Evolutionary conservation across 2,797 vertebrate species (phyloP), one percentile per base, ranked within the genome.

Genomic region (Lepus oiostolus): DNA sequence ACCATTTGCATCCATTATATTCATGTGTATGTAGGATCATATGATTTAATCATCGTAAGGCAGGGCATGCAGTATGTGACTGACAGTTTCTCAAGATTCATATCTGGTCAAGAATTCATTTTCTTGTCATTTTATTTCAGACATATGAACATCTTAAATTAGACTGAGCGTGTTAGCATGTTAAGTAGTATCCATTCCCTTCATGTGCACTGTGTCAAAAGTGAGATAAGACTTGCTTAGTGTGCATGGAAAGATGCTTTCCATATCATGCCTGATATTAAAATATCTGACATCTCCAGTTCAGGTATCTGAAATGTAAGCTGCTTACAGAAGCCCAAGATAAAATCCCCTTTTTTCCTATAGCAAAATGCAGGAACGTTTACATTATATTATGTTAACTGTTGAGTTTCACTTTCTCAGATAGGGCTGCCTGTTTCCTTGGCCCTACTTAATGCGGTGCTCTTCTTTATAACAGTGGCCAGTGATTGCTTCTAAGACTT

Each of bases 91-190:
- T 95, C 80, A 84, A 84, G 76, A 97, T 96, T 93, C 35, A 85
- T 93, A 91, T 97, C 80, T 96, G 85, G 79, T 82, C 63, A 93
- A 93, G 63, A 96, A 89, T 94, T 93, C 47, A 72, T 95, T 95
- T 93, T 81, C 24, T 42, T 79, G 93, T 94, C 74, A 83, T 95
- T 32, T 97, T 90, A 88, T 95, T 85, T 79, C 32, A 95, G 67
- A 52, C 30, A 79, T 77, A 63, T 85, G 52, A 94, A 24, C 32
- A 88, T 91, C 38, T 81, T 81, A 81, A 95, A 96, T 93, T 91
- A 95, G 42, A 71, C n/a, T 67, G 85, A 82, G 83, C 79, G 67
- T 7, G 28, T 84, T 84, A 42, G 35, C 76, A 90, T 97, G 91
- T 96, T 95, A 95, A 86, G 60, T 83, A 89, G n/a, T 24, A 84